Base-by-base conservation (phyloP, 2,797 vertebrate genomes). In the Sternotherus odoratus region DNA sequence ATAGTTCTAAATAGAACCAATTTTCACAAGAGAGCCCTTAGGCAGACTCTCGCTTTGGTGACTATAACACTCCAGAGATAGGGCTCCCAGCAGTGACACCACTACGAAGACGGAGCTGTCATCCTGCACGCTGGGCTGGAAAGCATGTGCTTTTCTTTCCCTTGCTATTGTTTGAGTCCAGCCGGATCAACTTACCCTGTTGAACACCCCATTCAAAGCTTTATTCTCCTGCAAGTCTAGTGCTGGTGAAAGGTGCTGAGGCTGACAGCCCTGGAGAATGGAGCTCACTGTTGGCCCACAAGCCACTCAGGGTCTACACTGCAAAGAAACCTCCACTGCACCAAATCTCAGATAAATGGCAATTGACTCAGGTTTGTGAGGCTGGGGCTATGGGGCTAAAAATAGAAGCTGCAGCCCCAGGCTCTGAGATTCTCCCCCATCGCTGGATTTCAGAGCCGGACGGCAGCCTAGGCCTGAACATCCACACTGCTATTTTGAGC, bases 1-100 rank as follows among this genome's bases (percentile, higher is more conserved):
- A 98, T 97, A 94, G 97, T 92, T 97, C 88, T 93, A 96, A 97
- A 96, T 97, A 92, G 96, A 98, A 98, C 96, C 92, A 97, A 96
- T 98, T 98, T 98, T 92, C 96, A 96, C 90, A 86, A 87, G 79
- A 95, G 82, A 89, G 91, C 96, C 97, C 88, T 82, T 90, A 97
- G 97, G 97, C 87, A 0, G 57, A 92, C 86, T 85, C 60, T 95
- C 89, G 92, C 94, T 95, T 96, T 57, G 88, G 84, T 93, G 83
- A 88, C 92, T 96, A 1, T 77, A 91, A 94, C 85, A 74, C 51
- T 91, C 90, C 83, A 77, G 89, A 95, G 92, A 92, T 85, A 54
- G 69, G 82, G 43, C 82, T 93, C 85, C 82, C 94, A 85, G 93
- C 23, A 94, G 81, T 75, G 81, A 77, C 54, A 89, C 92, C 63